A percentile compares a stretch with the other conserved stretches of the same genome.
These are phyloP conservation scores for Antigone vipio DNA, from an alignment of 2,113 vertebrate species.

Conservation along the genomic window DNA sequence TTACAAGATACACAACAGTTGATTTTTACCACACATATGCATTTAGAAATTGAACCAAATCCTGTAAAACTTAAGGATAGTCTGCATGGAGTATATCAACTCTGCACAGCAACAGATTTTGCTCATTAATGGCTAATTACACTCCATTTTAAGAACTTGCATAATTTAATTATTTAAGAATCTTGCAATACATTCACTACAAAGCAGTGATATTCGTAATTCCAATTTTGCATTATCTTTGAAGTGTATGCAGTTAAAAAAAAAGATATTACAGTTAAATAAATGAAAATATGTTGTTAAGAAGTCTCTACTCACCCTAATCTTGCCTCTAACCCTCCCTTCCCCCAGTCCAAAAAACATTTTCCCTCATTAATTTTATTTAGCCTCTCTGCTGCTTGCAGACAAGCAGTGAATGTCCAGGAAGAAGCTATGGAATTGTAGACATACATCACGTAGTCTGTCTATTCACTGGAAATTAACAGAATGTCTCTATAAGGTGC, in stretches of 20 bases:
- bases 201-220: conserved; percentile 62
- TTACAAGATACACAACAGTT: conserved; percentile 18
- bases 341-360: not conserved
- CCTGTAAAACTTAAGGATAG: conserved; percentile 27
- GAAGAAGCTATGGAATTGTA: not conserved
- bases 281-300: conserved; percentile 56
- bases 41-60: conserved; percentile 16
- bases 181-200: conserved; percentile 64
- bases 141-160: conserved; percentile 67
- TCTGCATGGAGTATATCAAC: conserved; percentile 10
- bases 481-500: not conserved
- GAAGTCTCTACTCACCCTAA: conserved; percentile 1
- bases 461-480: not conserved
- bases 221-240: conserved; percentile 71
- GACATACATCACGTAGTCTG: not conserved
- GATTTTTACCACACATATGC: conserved; percentile 23
- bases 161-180: conserved; percentile 77
- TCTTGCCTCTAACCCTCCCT: conserved; percentile 12
- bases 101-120: conserved; percentile 57
- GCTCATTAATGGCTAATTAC: conserved; percentile 74
- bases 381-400: not conserved
- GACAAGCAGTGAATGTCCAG: conserved; percentile 7
- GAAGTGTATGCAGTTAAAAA: conserved; percentile 58
- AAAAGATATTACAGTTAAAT: conserved; percentile 35
- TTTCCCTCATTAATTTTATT: conserved; percentile 52